These are phyloP conservation scores for Spisula solida DNA, from an alignment of 2,888 invertebrate species.

Conservation along the genomic window DNA sequence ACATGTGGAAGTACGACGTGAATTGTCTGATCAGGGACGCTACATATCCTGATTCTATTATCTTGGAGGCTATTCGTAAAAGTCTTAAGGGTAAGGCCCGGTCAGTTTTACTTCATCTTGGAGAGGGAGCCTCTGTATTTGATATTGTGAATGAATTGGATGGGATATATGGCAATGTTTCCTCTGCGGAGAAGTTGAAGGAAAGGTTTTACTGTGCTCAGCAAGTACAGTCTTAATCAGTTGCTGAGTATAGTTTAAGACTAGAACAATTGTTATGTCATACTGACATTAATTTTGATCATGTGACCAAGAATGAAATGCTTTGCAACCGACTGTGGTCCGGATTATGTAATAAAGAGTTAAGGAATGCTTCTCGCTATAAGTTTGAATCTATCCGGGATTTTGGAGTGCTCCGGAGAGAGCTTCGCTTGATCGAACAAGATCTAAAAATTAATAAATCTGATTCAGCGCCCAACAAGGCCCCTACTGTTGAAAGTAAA, in stretches of 20 bases:
- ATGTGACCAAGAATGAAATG: neutral
- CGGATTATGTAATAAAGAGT: neutral
- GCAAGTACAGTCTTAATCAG: too few relatives aligned
- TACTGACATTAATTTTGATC: neutral
- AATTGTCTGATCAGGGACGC: constrained; percentile 16
- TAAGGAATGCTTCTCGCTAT: neutral
- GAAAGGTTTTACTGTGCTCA: too few relatives aligned
- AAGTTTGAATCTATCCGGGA: neutral
- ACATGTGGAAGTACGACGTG: constrained; percentile 17
- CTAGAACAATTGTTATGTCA: neutral
- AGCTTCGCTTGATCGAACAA: neutral
- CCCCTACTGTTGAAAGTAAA: too few relatives aligned
- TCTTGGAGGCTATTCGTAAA: constrained; percentile 13
- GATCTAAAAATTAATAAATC: too few relatives aligned
- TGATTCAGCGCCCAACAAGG: too few relatives aligned
- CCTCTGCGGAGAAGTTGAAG: too few relatives aligned
- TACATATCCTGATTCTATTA: neutral
- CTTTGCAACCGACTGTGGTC: neutral
- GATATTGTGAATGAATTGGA: constrained; percentile 6
- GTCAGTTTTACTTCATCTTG: neutral
- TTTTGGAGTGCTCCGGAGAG: neutral
- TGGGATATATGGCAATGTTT: too few relatives aligned
- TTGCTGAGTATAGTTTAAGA: constrained; percentile 10
- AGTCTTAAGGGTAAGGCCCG: constrained; percentile 15
- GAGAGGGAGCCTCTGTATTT: neutral